A percentile compares a stretch with the other conserved stretches of the same genome.
Conservation (phyloP, 1,140 invertebrate species). For the Triops longicaudatus region DNA sequence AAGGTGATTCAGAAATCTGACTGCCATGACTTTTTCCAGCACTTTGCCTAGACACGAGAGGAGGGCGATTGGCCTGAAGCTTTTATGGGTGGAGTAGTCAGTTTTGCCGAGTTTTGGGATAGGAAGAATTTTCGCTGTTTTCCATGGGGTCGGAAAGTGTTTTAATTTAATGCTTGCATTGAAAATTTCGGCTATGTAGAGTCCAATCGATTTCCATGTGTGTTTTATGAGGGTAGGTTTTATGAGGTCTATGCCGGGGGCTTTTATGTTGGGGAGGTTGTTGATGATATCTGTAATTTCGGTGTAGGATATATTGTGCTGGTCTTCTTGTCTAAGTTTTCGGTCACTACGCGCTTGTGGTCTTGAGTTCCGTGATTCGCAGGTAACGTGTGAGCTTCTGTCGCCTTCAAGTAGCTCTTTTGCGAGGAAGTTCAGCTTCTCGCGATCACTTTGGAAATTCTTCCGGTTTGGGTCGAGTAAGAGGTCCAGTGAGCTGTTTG, state of each 20-base stretch:
- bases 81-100: background rate
- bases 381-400: background rate
- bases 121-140: background rate
- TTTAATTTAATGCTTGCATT: background rate
- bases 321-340: too few species aligned
- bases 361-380: too few species aligned
- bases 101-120: constrained; percentile 17
- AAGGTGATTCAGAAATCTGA: background rate
- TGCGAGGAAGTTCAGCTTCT: background rate
- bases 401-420: background rate
- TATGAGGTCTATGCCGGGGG: background rate
- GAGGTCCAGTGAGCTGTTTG: background rate
- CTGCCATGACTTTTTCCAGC: constrained; percentile 17
- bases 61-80: constrained; percentile 9
- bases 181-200: background rate
- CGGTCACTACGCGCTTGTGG: too few species aligned
- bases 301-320: too few species aligned
- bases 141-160: constrained; percentile 20
- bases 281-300: too few species aligned
- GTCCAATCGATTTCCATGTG: background rate
- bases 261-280: background rate
- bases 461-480: background rate
- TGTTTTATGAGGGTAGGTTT: constrained; percentile 15
- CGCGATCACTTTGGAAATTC: background rate
- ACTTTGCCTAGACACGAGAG: constrained; percentile 10